Percentiles rank a stretch among this genome's conserved stretches.
phyloP scores from a whole-genome alignment of 2,888 invertebrate species.

The Schizotus pectinicornis region DNA sequence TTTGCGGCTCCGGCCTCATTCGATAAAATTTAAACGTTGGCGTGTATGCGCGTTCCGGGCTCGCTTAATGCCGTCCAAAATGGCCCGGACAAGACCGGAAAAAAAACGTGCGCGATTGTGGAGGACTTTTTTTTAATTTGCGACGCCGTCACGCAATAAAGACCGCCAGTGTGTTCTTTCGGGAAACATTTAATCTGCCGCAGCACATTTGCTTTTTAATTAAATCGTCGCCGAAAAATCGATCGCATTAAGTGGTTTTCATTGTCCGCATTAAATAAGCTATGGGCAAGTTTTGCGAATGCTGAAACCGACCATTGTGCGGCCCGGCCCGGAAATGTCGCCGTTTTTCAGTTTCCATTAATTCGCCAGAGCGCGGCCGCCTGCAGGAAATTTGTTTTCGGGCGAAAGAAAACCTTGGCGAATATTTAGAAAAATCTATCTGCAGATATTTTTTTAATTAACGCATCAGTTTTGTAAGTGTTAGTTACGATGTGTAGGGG shows the following conservation, averaged over 20 bases:
- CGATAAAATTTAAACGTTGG: slow-evolving; percentile 27
- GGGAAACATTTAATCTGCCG: slow-evolving; percentile 29
- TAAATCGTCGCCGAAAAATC: slow-evolving; percentile 27
- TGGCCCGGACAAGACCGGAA: slow-evolving; percentile 2
- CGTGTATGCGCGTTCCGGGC: not conserved
- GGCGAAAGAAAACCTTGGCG: too few species aligned
- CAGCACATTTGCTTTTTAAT: slow-evolving; percentile 30
- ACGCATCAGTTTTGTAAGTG: too few species aligned
- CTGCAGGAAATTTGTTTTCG: too few species aligned
- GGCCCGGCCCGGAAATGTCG: too few species aligned
- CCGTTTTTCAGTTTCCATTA: too few species aligned
- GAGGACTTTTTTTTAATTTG: slow-evolving; percentile 20
- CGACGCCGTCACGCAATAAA: slow-evolving; percentile 12
- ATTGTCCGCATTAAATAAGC: slow-evolving; percentile 30
- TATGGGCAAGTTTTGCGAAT: slow-evolving; percentile 13
- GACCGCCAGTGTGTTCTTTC: slow-evolving; percentile 21
- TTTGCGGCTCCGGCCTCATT: slow-evolving; percentile 19
- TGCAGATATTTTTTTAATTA: too few species aligned
- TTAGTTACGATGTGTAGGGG: too few species aligned
- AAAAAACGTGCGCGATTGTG: not conserved
- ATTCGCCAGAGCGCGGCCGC: too few species aligned
- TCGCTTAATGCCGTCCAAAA: slow-evolving; percentile 8
- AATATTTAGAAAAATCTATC: too few species aligned
- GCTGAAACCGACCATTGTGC: slow-evolving; percentile 1
- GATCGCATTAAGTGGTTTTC: slow-evolving; percentile 31